phyloP scores from a whole-genome alignment of 2,113 vertebrate genomes.

The Ia io region DNA sequence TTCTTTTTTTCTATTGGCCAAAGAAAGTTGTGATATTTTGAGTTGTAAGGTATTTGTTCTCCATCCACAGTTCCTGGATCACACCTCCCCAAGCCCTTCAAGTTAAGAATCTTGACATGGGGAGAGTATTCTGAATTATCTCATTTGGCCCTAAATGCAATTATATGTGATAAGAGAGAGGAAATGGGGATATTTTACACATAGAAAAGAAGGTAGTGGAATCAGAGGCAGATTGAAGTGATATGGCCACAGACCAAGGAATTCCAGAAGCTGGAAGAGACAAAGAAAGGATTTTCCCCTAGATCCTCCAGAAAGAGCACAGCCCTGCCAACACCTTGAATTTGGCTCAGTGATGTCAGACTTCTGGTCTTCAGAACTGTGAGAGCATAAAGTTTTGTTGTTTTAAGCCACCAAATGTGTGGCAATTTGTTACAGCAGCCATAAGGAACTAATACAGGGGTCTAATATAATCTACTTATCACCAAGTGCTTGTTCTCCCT shows the following conservation, averaged over 20 bases:
- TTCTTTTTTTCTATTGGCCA: too few species aligned
- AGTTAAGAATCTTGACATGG: not conserved
- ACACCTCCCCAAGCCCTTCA: too few species aligned
- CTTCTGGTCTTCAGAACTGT: not conserved
- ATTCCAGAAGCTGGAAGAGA: not conserved
- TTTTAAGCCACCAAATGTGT: not conserved
- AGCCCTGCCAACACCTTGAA: not conserved
- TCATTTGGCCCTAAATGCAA: not conserved
- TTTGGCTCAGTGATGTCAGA: conserved; percentile 23
- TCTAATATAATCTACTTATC: not conserved
- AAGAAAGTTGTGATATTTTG: too few species aligned
- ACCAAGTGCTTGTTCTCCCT: not conserved
- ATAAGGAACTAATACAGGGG: not conserved
- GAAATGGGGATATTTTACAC: not conserved
- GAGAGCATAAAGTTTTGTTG: not conserved
- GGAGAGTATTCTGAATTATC: not conserved
- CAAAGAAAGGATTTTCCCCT: not conserved
- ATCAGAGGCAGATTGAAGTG: not conserved
- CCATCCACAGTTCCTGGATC: too few species aligned
- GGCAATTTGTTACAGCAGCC: not conserved
- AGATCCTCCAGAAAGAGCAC: not conserved
- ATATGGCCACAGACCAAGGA: not conserved
- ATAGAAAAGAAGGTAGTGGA: not conserved
- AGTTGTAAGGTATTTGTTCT: too few species aligned
- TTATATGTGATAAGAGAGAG: not conserved